Base-by-base conservation (phyloP, 2,113 vertebrate genomes). In the Albula goreensis region DNA sequence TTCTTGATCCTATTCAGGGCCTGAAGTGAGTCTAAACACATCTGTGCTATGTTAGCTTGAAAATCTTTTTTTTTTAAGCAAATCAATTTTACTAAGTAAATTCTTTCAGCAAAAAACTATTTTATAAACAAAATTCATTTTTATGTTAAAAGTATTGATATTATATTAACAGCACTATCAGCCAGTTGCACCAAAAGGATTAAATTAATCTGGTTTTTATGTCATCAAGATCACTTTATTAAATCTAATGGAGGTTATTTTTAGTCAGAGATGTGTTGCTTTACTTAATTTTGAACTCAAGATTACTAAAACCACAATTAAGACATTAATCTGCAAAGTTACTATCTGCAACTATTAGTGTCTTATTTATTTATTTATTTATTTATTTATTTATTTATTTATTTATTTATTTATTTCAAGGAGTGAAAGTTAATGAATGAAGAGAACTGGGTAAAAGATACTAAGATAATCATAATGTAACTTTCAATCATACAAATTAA, bases 1-100 rank as follows among this genome's bases (percentile, higher is more conserved):
- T 86, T 83, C 84, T 82, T 80, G 88, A 91, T 92, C 87, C 92
- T 88, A 89, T 90, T 91, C 88, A 86, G 91, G 85, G 87, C 91
- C 85, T 89, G 83, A 78, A 84, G 57, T 83, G 86, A 88, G 82
- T 52, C 81, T 17, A 89, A 87, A 83, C 86, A 87, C 78, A 84
- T 89, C 88, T 83, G 78, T 83, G 60, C 86, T 51, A 85, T 85
- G 77, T 83, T 83, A 57, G 49, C 66, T 81, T 81, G 83, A 89
- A 81, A 88, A 86, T 63, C 83, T 83, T 88, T 41, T 31, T 85
- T 88, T 81, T 78, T 81, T 83, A 63, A 83, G 84, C 81, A 70
- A 87, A 89, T 87, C 87, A 85, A 90, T 90, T 88, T 86, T 50
- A 80, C 89, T 83, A 87, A 81, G 80, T 89, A 82, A 83, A 87